Evolutionary conservation across 92 coral and sea anemone genomes (phyloP).

Genomic region (Heteractis magnifica): DNA sequence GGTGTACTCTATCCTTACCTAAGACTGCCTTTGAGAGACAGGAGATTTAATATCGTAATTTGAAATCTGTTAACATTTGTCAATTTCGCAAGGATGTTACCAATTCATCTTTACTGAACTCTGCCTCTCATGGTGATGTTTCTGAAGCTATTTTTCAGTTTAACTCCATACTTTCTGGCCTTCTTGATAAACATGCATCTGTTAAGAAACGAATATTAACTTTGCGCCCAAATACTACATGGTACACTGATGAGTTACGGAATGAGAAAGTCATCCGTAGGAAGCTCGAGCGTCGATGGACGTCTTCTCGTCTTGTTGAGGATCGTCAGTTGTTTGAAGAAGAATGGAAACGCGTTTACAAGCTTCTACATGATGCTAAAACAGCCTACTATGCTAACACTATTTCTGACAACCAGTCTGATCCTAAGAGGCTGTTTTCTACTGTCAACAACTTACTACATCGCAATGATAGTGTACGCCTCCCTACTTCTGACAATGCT

Average conservation of each 20-base stretch:
- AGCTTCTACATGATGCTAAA: conserved; percentile 18
- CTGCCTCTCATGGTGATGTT: no score
- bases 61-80: conserved; percentile 36
- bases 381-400: conserved; percentile 16
- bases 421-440: conserved; percentile 27
- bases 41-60: conserved; percentile 38
- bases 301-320: conserved; percentile 19
- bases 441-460: conserved; percentile 29
- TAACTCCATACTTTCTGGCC: no score
- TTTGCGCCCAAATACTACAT: no score
- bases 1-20: conserved; percentile 33
- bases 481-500: conserved; percentile 15
- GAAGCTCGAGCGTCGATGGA: conserved; percentile 33
- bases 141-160: no score
- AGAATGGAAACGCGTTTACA: conserved; percentile 30
- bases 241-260: no score
- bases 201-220: no score
- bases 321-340: conserved; percentile 24
- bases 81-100: no score
- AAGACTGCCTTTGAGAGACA: conserved; percentile 40
- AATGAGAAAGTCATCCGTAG: no score
- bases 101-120: no score
- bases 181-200: no score
- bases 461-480: conserved; percentile 13
- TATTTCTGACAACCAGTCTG: conserved; percentile 29